Percentiles rank a stretch among this genome's conserved stretches.
These are phyloP conservation scores for Nilaparvata lugens DNA, from an alignment of 1,140 invertebrate genomes.

Conservation along the genomic window DNA sequence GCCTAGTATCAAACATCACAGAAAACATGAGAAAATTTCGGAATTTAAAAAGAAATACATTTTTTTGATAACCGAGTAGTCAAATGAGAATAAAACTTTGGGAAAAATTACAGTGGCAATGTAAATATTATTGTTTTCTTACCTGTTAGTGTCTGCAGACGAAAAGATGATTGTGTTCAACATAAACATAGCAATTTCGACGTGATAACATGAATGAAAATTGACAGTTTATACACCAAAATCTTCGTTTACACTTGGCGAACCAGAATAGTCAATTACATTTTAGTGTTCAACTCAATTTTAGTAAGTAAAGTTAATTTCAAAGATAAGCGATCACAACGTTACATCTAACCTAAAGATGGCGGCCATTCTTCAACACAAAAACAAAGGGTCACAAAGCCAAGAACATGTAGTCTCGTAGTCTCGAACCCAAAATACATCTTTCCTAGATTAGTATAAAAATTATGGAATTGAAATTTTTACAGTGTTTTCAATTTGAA, in stretches of 20 bases:
- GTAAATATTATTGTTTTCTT: conserved; percentile 6
- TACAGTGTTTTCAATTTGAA: too few relatives aligned
- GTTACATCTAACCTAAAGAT: neutral
- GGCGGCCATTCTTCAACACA: conserved; percentile 4
- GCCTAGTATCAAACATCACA: too few relatives aligned
- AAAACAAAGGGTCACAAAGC: neutral
- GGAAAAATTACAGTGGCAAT: neutral
- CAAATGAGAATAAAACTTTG: too few relatives aligned
- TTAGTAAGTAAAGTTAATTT: neutral
- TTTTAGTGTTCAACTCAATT: neutral
- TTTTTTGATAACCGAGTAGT: too few relatives aligned
- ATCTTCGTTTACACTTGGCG: neutral
- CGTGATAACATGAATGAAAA: neutral
- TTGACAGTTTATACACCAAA: neutral
- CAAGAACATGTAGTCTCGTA: neutral
- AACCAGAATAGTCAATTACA: neutral
- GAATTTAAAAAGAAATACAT: too few relatives aligned
- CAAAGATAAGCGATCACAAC: neutral
- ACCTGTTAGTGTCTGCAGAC: conserved; percentile 3
- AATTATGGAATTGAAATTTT: too few relatives aligned
- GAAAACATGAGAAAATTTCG: too few relatives aligned
- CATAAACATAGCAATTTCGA: neutral
- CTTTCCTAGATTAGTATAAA: neutral
- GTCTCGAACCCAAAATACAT: neutral
- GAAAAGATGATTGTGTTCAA: neutral